phyloP scores from a whole-genome alignment of 1,140 invertebrate species.

The Zaprionus kolodkinae region DNA sequence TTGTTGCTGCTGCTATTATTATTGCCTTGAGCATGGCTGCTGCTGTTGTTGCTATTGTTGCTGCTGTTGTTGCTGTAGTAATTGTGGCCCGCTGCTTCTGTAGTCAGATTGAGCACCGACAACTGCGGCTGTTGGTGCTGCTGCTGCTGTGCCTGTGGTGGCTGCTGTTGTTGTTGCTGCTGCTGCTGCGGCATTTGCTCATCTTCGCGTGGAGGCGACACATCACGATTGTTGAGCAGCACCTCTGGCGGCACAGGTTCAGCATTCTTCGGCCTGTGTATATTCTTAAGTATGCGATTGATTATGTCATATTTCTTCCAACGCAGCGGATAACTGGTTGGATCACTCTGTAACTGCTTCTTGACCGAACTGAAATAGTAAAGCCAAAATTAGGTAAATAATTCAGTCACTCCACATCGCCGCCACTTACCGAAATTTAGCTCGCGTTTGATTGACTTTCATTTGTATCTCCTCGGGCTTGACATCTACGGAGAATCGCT shows the following conservation, averaged over 20 bases:
- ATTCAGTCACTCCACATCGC: background rate
- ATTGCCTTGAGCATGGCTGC: conserved; percentile 48
- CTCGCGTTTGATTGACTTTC: conserved; percentile 80
- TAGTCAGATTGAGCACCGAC: conserved; percentile 30
- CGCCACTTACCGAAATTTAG: conserved; percentile 69
- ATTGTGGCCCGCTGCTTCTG: conserved; percentile 23
- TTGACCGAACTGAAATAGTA: conserved; percentile 59
- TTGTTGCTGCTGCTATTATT: conserved; percentile 48
- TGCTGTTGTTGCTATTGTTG: conserved; percentile 20
- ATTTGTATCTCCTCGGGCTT: conserved; percentile 80
- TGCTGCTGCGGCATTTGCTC: conserved; percentile 28
- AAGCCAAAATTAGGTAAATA: background rate
- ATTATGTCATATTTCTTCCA: conserved; percentile 80
- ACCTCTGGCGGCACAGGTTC: conserved; percentile 72
- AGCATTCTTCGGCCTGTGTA: conserved; percentile 75
- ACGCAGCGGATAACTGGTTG: conserved; percentile 53
- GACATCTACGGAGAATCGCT: conserved; percentile 69
- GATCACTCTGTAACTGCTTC: conserved; percentile 61
- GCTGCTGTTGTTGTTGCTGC: background rate
- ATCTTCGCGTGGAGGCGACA: conserved; percentile 66
- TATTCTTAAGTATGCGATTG: conserved; percentile 72
- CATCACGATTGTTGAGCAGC: conserved; percentile 72
- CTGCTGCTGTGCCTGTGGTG: conserved; percentile 14
- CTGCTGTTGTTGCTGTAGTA: conserved; percentile 25
- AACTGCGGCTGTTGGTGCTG: conserved; percentile 18